Conservation (phyloP, 2,797 vertebrate species). For the Enteromius argenteus region DNA sequence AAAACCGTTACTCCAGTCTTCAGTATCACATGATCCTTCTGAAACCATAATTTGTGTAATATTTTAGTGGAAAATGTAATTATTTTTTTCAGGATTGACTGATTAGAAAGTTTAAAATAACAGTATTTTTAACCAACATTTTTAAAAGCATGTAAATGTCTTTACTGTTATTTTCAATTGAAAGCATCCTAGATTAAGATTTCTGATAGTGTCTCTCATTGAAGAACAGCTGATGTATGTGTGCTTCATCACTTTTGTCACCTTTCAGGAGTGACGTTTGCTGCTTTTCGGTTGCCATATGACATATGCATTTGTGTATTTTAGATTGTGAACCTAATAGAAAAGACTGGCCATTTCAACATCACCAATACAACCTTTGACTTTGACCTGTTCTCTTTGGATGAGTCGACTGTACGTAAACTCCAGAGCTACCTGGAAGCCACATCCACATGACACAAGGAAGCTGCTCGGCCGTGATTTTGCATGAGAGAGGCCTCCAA, state of each 20-base stretch:
- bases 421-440: conserved; percentile 98
- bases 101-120: neutral
- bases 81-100: neutral
- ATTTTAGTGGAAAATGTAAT: too few relatives aligned
- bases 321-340: conserved; percentile 96
- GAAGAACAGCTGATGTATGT: neutral
- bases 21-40: neutral
- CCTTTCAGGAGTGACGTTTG: neutral
- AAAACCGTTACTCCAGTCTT: neutral
- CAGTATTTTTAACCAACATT: neutral
- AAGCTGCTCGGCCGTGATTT: conserved; percentile 58
- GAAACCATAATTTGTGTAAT: neutral
- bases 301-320: neutral
- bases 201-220: neutral
- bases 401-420: conserved; percentile 96
- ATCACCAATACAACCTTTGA: conserved; percentile 99
- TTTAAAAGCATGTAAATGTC: neutral
- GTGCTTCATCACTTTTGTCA: neutral
- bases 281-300: neutral
- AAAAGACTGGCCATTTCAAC: conserved; percentile 97
- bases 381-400: conserved; percentile 98
- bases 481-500: conserved; percentile 60
- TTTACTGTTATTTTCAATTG: neutral
- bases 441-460: conserved; percentile 91
- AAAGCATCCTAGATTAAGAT: neutral